Evolutionary conservation across 1,140 invertebrate genomes (phyloP).

Genomic region (Ectropis grisescens): DNA sequence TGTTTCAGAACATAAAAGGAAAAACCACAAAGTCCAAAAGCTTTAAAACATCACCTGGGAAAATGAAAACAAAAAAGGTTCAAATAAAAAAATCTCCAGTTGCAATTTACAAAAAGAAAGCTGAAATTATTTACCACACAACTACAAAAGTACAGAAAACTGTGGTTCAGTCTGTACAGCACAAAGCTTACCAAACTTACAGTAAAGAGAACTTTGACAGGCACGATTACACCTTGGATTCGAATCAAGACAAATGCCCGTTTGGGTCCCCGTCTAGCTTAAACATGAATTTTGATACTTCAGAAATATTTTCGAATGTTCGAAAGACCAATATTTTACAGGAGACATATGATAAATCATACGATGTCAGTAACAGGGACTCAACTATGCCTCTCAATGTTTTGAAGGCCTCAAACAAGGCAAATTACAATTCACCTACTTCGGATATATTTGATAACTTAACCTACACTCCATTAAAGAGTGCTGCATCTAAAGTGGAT

Average conservation of each 20-base stretch:
- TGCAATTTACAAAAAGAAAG: constrained; percentile 38
- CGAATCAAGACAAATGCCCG: constrained; percentile 33
- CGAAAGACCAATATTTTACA: constrained; percentile 28
- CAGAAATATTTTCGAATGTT: constrained; percentile 46
- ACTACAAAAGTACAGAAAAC: constrained; percentile 34
- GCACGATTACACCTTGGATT: constrained; percentile 24
- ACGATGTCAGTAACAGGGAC: constrained; percentile 13
- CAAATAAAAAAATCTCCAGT: constrained; percentile 41
- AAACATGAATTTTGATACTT: constrained; percentile 45
- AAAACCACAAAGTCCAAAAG: constrained; percentile 30
- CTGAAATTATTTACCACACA: constrained; percentile 36
- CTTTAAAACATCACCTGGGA: constrained; percentile 48
- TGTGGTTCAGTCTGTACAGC: constrained; percentile 30
- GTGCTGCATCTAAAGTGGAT: constrained; percentile 24
- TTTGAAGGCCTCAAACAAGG: constrained; percentile 49
- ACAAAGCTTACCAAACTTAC: constrained; percentile 22
- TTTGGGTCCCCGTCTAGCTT: constrained; percentile 42
- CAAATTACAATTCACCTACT: constrained; percentile 19
- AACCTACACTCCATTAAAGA: constrained; percentile 50
- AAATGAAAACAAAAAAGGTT: constrained; percentile 42
- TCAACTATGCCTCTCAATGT: constrained; percentile 23
- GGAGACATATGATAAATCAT: constrained; percentile 43
- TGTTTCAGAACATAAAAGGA: constrained; percentile 42
- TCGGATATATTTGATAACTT: constrained; percentile 53
- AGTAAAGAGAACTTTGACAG: constrained; percentile 34